Conservation (phyloP, 1,140 invertebrate species). For the Ylistrum balloti region DNA sequence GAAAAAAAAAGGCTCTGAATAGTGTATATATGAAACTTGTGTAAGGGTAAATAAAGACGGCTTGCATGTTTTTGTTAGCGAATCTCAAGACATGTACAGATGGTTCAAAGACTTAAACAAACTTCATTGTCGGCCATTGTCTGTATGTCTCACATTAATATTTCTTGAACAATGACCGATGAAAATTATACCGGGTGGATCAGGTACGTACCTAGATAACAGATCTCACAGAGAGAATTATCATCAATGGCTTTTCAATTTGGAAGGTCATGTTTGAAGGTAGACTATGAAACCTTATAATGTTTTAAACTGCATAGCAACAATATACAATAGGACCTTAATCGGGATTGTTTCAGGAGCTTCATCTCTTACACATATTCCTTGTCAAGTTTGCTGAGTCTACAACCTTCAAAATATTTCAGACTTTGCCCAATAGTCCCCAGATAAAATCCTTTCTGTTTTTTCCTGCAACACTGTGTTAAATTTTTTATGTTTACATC, state of each 20-base stretch:
- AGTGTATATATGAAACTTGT: not conserved
- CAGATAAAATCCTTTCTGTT: too few species aligned
- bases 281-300: not conserved
- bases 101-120: not conserved
- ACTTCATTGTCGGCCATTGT: not conserved
- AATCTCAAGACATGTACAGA: not conserved
- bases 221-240: not conserved
- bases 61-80: constrained; percentile 31
- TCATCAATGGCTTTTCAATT: not conserved
- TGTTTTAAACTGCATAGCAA: not conserved
- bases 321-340: not conserved
- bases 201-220: not conserved
- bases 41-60: not conserved
- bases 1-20: not conserved
- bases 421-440: too few species aligned
- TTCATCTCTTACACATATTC: not conserved
- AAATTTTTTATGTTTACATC: too few species aligned
- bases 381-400: not conserved
- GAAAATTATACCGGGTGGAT: not conserved
- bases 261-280: not conserved
- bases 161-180: not conserved
- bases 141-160: not conserved
- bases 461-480: too few species aligned
- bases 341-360: not conserved
- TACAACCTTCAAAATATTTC: not conserved